phyloP scores from a whole-genome alignment of 2,888 invertebrate genomes.

The Nudaria mundana region DNA sequence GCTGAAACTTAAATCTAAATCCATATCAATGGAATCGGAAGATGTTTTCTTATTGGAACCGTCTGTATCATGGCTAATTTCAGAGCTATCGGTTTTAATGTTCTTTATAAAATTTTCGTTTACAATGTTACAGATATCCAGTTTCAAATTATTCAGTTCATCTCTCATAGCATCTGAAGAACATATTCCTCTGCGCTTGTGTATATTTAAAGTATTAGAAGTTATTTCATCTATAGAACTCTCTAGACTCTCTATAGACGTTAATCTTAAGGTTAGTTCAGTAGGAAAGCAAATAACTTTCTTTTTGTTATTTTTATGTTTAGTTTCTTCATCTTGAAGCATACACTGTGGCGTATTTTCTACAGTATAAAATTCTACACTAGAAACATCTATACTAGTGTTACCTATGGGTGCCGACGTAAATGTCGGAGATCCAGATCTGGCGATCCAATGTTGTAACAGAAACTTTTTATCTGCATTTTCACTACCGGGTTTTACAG shows the following conservation, averaged over 20 bases:
- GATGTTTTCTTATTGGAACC: constrained; percentile 76
- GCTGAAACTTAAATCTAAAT: constrained; percentile 78
- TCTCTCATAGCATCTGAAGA: constrained; percentile 76
- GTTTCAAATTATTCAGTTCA: constrained; percentile 58
- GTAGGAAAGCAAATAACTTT: constrained; percentile 74
- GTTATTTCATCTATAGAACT: constrained; percentile 74
- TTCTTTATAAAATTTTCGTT: constrained; percentile 62
- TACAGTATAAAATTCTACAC: constrained; percentile 72
- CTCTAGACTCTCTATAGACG: constrained; percentile 64
- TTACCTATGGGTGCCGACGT: constrained; percentile 71
- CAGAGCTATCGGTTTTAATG: constrained; percentile 65
- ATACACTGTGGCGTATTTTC: constrained; percentile 69
- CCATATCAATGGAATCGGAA: constrained; percentile 77
- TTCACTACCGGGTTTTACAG: constrained; percentile 56
- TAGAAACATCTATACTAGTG: constrained; percentile 64
- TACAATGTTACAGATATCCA: constrained; percentile 56
- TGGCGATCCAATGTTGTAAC: constrained; percentile 76
- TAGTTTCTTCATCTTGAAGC: constrained; percentile 45
- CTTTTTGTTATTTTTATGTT: constrained; percentile 50
- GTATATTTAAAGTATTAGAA: constrained; percentile 63
- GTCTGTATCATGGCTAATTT: constrained; percentile 72
- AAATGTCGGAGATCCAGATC: constrained; percentile 74
- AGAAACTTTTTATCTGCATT: constrained; percentile 77
- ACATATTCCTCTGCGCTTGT: constrained; percentile 81
- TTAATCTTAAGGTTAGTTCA: constrained; percentile 69